Conservation (phyloP, 1,140 invertebrate species). For the honey bee (Apis mellifera) region DNA sequence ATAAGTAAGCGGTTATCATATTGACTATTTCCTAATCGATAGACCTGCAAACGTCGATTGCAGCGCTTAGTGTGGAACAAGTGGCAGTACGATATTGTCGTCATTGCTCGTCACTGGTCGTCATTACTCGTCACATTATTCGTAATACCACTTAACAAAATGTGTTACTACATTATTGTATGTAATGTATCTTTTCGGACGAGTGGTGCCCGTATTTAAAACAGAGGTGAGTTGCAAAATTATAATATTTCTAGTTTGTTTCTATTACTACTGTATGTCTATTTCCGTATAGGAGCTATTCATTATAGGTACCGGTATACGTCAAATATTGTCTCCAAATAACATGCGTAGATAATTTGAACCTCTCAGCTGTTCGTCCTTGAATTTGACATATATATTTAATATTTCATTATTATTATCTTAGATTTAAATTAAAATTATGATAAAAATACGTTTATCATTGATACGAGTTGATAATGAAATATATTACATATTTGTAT, state of each 20-base stretch:
- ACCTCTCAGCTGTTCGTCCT: conserved; percentile 37
- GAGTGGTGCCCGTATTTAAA: conserved; percentile 31
- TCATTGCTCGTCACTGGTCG: conserved; percentile 29
- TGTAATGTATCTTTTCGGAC: conserved; percentile 27
- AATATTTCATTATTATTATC: background rate
- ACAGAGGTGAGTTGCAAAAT: conserved; percentile 51
- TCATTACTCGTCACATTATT: conserved; percentile 35
- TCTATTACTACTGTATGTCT: conserved; percentile 35
- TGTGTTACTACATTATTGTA: conserved; percentile 32
- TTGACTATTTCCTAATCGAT: conserved; percentile 55
- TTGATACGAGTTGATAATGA: background rate
- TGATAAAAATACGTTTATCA: too few relatives aligned
- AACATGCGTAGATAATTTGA: conserved; percentile 37
- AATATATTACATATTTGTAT: too few relatives aligned
- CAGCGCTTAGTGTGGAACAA: conserved; percentile 64
- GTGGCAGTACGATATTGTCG: conserved; percentile 51
- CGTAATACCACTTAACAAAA: conserved; percentile 23
- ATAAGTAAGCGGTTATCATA: conserved; percentile 17
- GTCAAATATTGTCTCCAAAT: conserved; percentile 47
- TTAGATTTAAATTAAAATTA: background rate
- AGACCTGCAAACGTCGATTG: conserved; percentile 57
- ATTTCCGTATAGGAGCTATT: conserved; percentile 61
- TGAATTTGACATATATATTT: conserved; percentile 30
- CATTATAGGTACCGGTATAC: conserved; percentile 41
- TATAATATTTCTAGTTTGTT: background rate